Percentiles rank a stretch among this genome's conserved stretches.
These are phyloP conservation scores for Acholoe squamosa DNA, from an alignment of 2,888 invertebrate genomes.

Conservation along the genomic window DNA sequence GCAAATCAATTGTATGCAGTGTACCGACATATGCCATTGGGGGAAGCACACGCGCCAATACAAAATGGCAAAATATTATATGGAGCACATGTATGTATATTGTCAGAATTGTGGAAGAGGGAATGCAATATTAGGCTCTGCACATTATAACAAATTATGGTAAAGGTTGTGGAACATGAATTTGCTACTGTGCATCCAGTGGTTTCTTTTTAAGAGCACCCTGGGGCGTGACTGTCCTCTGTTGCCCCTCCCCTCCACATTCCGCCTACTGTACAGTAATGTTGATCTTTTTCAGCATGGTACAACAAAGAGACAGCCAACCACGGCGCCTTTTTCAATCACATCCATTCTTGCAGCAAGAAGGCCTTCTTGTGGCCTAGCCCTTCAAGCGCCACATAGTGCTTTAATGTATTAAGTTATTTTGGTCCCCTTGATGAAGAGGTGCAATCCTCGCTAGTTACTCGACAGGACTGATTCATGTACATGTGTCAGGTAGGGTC, in stretches of 20 bases:
- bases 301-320: neutral
- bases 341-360: constrained; percentile 6
- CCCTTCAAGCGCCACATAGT: no score
- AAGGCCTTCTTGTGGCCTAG: neutral
- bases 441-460: no score
- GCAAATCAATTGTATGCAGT: neutral
- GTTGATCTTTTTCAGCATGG: constrained; percentile 29
- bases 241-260: neutral
- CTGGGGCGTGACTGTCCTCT: neutral
- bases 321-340: constrained; percentile 29
- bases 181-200: neutral
- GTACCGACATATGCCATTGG: neutral
- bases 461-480: no score
- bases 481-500: no score
- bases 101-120: neutral
- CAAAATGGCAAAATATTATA: neutral
- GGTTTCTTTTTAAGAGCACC: neutral
- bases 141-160: neutral
- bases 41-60: neutral
- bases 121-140: neutral
- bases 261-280: neutral
- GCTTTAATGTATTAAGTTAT: no score
- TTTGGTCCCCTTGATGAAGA: no score
- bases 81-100: neutral
- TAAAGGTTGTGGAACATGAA: neutral